Evolutionary conservation across 2,797 vertebrate genomes (phyloP), one percentile per base, ranked within the genome.

Genomic region (Oreortyx pictus): DNA sequence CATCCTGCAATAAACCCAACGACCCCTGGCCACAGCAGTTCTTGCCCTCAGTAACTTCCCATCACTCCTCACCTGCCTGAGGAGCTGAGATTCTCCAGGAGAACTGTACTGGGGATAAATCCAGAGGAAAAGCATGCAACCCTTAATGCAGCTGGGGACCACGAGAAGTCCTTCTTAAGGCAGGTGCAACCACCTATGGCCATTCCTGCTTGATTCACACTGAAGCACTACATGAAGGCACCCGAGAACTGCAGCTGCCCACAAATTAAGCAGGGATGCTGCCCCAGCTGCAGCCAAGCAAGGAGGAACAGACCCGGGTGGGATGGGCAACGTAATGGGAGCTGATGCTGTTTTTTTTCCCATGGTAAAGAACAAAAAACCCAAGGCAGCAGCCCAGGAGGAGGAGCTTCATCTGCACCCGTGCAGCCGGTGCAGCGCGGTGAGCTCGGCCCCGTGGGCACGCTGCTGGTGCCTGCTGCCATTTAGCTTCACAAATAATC

Each of bases 351-450:
- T 41, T 12, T 29, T 27, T 61, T 19, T 29, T 61, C 27, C 50
- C 11, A 18, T 18, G 37, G 37, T 4, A 62, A 41, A 41, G 18
- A 62, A 62, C 39, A 62, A 41, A 62, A 41, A 62, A 27, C 4
- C 37, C 39, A 20, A 29, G 39, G 37, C 39, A 62, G 29, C 35
- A 6, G 50, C 49, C 46, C 14, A 43, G 43, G 59, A 46, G 56
- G 18, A 33, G 23, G 52, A 11, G 6, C 47, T 46, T 19, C 20
- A 47, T 66, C 37, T 62, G 60, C 39, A 24, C 12, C 64, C 23
- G 29, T 2, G 12, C 44, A 8, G 19, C 2, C 0, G 6, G 12
- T 12, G 27, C 50, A 65, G 25, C 24, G 23, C 4, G 0, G 14
- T 6, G 1, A 24, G 54, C 54, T n/a, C 54, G 16, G 50, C 17